A percentile compares a stretch with the other conserved stretches of the same genome.
These are phyloP conservation scores for Macrobrachium rosenbergii DNA, from an alignment of 1,140 invertebrate genomes.

Conservation along the genomic window DNA sequence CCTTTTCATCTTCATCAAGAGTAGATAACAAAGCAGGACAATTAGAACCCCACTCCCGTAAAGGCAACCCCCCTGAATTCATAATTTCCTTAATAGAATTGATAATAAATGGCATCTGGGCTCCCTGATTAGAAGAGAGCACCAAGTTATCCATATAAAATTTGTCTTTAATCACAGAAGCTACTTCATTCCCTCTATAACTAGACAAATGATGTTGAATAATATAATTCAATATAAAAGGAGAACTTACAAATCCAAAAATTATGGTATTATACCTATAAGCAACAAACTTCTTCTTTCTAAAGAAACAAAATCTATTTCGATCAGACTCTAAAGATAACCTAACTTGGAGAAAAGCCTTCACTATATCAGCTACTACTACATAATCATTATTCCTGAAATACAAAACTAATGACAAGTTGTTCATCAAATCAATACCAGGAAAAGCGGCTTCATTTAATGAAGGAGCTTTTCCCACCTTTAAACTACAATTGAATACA, in stretches of 20 bases:
- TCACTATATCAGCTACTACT: slow-evolving; percentile 24
- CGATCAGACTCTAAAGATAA: slow-evolving; percentile 16
- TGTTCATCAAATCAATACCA: slow-evolving; percentile 29
- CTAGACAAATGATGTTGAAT: too few species aligned
- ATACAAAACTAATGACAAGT: slow-evolving; percentile 6
- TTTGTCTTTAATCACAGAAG: too few species aligned
- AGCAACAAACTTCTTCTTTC: slow-evolving; percentile 2
- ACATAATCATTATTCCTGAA: slow-evolving; percentile 33
- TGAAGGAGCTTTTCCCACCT: not conserved
- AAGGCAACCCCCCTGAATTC: too few species aligned
- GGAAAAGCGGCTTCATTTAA: slow-evolving; percentile 35
- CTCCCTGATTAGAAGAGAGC: too few species aligned
- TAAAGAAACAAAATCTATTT: slow-evolving; percentile 40
- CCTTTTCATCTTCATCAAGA: too few species aligned
- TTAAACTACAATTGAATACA: not conserved
- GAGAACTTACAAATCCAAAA: slow-evolving; percentile 37
- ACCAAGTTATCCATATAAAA: too few species aligned
- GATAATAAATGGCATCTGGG: too few species aligned
- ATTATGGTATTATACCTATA: slow-evolving; percentile 25
- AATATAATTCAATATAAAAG: too few species aligned
- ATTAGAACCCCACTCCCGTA: too few species aligned
- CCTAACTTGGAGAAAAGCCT: slow-evolving; percentile 47
- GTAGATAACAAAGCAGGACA: too few species aligned
- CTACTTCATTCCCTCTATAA: too few species aligned
- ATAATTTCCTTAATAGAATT: too few species aligned